These are phyloP conservation scores for Chalcis sispes DNA, from an alignment of 2,888 invertebrate genomes.

Conservation along the genomic window DNA sequence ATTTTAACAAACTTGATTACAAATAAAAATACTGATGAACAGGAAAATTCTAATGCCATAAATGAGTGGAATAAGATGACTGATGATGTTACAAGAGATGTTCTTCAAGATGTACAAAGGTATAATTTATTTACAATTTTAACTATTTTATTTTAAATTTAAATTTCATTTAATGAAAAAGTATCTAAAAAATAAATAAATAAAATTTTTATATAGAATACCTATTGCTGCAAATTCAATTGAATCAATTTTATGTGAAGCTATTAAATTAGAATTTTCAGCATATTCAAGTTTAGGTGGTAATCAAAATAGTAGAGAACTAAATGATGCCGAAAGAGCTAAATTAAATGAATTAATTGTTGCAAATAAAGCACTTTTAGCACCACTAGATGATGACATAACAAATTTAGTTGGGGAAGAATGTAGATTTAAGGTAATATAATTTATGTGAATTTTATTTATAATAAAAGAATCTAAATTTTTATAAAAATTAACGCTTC, in stretches of 20 bases:
- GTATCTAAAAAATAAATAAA: background rate
- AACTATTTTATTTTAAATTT: background rate
- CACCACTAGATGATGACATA: slow-evolving; percentile 90
- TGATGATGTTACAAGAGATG: slow-evolving; percentile 79
- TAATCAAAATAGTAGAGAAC: slow-evolving; percentile 81
- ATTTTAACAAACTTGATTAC: slow-evolving; percentile 72
- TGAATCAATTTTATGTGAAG: slow-evolving; percentile 90
- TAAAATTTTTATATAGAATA: slow-evolving; percentile 73
- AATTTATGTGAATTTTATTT: slow-evolving; percentile 24
- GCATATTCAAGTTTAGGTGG: slow-evolving; percentile 82
- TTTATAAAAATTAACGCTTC: background rate
- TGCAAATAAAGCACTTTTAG: slow-evolving; percentile 90
- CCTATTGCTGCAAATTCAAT: slow-evolving; percentile 83
- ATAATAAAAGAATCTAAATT: slow-evolving; percentile 2
- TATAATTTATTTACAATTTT: slow-evolving; percentile 64
- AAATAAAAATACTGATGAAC: slow-evolving; percentile 66
- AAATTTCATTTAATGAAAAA: background rate
- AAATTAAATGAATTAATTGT: slow-evolving; percentile 90
- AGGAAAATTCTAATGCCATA: slow-evolving; percentile 57
- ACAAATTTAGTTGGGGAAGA: slow-evolving; percentile 83
- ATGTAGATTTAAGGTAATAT: slow-evolving; percentile 79
- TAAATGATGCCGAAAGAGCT: slow-evolving; percentile 89
- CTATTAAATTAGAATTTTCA: slow-evolving; percentile 90
- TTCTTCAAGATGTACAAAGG: slow-evolving; percentile 83
- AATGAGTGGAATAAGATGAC: slow-evolving; percentile 62